A percentile compares a stretch with the other conserved stretches of the same genome.
Evolutionary conservation across 2,888 invertebrate genomes (phyloP).

Genomic region (Drosophila anomelani): DNA sequence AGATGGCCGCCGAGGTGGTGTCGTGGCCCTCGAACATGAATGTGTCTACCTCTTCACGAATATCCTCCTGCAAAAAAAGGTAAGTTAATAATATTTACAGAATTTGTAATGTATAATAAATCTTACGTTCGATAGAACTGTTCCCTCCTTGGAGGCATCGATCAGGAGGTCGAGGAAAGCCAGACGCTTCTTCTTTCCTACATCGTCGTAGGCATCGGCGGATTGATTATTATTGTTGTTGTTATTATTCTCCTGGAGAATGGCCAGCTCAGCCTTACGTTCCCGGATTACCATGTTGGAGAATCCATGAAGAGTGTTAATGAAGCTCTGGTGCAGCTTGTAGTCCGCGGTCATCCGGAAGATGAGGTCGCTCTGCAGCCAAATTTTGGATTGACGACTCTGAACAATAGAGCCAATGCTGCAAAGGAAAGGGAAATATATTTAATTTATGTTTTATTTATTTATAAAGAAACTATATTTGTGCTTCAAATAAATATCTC

Average conservation of each 20-base stretch:
- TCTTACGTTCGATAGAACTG: slow-evolving; percentile 79
- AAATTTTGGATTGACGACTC: slow-evolving; percentile 86
- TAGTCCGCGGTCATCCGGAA: slow-evolving; percentile 87
- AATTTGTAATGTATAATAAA: accelerated
- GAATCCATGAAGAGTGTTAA: slow-evolving; percentile 85
- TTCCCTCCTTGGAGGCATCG: slow-evolving; percentile 86
- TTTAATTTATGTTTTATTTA: not conserved
- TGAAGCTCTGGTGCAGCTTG: slow-evolving; percentile 85
- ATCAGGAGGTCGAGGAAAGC: slow-evolving; percentile 87
- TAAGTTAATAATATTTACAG: not conserved
- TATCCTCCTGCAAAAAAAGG: slow-evolving; percentile 79
- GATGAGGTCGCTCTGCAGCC: slow-evolving; percentile 87
- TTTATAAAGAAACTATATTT: not conserved
- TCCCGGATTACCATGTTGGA: slow-evolving; percentile 86
- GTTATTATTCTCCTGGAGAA: slow-evolving; percentile 64
- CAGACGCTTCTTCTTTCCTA: slow-evolving; percentile 85
- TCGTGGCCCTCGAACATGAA: slow-evolving; percentile 88
- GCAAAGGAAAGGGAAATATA: not conserved
- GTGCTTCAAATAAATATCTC: not conserved
- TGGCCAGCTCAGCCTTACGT: slow-evolving; percentile 83
- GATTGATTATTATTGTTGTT: slow-evolving; percentile 76
- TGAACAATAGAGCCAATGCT: slow-evolving; percentile 86
- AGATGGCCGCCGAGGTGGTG: slow-evolving; percentile 85
- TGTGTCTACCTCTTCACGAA: slow-evolving; percentile 88
- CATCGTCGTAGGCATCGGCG: slow-evolving; percentile 79